Percentiles rank a stretch among this genome's conserved stretches.
Conservation (phyloP, 2,113 vertebrate genomes). For the Macaca mulatta region DNA sequence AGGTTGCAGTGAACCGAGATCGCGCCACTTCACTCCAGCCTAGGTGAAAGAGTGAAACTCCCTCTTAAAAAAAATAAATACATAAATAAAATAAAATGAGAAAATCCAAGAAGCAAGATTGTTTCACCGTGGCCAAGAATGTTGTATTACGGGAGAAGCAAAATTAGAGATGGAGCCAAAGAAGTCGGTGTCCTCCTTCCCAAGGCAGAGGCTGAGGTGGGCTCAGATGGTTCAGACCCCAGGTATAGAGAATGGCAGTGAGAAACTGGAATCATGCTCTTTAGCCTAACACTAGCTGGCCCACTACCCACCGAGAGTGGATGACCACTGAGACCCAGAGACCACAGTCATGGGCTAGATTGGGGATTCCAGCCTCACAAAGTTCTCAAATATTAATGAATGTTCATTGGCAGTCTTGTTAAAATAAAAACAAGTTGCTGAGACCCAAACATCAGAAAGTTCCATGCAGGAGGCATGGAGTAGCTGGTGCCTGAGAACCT, state of each 20-base stretch:
- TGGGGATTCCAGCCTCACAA: background rate
- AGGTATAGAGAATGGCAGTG: background rate
- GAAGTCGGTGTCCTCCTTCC: background rate
- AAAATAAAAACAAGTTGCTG: background rate
- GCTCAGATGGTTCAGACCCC: too few relatives aligned
- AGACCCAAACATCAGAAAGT: background rate
- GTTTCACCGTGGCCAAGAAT: background rate
- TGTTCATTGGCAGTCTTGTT: background rate
- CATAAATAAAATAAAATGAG: background rate
- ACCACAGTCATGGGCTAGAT: too few relatives aligned
- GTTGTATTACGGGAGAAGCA: background rate
- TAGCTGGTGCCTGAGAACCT: background rate
- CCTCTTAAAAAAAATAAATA: too few relatives aligned
- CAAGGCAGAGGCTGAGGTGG: background rate
- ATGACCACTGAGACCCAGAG: too few relatives aligned
- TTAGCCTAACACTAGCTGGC: rapidly evolving
- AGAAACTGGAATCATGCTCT: background rate
- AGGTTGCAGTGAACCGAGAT: too few relatives aligned
- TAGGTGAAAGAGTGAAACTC: too few relatives aligned
- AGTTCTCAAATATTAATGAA: background rate
- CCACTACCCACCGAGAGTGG: background rate
- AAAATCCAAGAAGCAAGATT: background rate
- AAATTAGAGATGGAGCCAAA: background rate
- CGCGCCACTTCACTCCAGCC: too few relatives aligned
- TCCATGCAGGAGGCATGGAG: rapidly evolving